Evolutionary conservation across 2,888 invertebrate genomes (phyloP).

Genomic region (Ormia ochracea): DNA sequence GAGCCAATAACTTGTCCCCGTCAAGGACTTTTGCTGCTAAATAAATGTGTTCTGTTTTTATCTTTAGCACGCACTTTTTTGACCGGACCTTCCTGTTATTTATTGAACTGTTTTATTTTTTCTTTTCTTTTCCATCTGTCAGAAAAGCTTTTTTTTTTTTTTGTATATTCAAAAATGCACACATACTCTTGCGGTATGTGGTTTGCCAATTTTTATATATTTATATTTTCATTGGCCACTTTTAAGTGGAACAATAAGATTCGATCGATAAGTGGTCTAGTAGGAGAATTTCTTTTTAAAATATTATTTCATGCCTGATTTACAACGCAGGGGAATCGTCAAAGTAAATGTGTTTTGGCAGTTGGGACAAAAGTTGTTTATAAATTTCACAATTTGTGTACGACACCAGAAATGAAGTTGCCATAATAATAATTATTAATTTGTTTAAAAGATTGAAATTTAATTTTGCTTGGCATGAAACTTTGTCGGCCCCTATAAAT

Average conservation of each 20-base stretch:
- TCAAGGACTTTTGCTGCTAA: background rate
- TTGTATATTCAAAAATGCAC: no score
- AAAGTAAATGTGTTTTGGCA: no score
- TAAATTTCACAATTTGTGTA: background rate
- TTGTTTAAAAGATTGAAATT: no score
- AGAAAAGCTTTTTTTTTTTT: background rate
- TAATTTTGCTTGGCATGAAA: no score
- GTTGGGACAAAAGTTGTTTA: background rate
- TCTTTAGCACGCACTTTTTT: constrained; percentile 48
- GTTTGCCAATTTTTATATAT: no score
- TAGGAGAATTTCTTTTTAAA: constrained; percentile 18
- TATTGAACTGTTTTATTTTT: constrained; percentile 17
- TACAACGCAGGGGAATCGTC: background rate
- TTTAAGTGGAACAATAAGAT: constrained; percentile 17
- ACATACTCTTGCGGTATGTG: no score
- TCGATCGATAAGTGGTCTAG: constrained; percentile 8
- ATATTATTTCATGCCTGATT: constrained; percentile 17
- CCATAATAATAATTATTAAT: no score
- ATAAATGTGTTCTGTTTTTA: constrained; percentile 17
- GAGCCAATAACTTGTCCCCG: constrained; percentile 18
- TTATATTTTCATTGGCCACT: constrained; percentile 4
- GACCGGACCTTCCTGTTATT: constrained; percentile 28
- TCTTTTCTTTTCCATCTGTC: background rate
- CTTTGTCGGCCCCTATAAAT: no score
- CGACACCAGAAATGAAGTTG: no score